Percentiles rank a stretch among this genome's conserved stretches.
phyloP scores from a whole-genome alignment of 1,140 invertebrate genomes.

The Drosophila prosaltans region DNA sequence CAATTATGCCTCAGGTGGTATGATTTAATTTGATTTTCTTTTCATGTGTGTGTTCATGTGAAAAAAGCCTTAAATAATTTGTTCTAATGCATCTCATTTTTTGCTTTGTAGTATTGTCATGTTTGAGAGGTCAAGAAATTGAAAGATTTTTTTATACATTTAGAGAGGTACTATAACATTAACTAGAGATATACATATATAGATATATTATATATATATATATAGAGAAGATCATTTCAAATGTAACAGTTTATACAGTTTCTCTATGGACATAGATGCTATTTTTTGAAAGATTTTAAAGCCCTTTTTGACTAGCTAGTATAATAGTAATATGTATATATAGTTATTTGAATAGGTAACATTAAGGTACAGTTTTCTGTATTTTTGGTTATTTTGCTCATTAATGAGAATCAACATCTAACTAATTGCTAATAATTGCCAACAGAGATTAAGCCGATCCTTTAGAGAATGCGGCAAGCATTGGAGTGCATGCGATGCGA shows the following conservation, averaged over 20 bases:
- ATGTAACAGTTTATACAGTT: slow-evolving; percentile 22
- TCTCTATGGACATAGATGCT: slow-evolving; percentile 42
- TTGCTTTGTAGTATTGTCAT: slow-evolving; percentile 66
- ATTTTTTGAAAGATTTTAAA: slow-evolving; percentile 35
- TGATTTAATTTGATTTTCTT: slow-evolving; percentile 19
- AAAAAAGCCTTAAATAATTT: slow-evolving; percentile 36
- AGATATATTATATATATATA: background rate
- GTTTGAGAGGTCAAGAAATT: slow-evolving; percentile 63
- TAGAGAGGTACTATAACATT: slow-evolving; percentile 23
- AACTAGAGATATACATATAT: slow-evolving; percentile 8
- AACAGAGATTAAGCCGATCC: slow-evolving; percentile 10
- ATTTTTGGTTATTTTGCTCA: slow-evolving; percentile 34
- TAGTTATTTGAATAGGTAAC: slow-evolving; percentile 12
- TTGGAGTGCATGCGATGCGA: slow-evolving; percentile 82
- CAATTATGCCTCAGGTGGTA: slow-evolving; percentile 56
- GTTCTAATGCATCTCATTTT: slow-evolving; percentile 8
- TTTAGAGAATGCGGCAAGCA: slow-evolving; percentile 75
- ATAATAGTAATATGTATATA: slow-evolving; percentile 17
- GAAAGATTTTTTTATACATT: slow-evolving; percentile 45
- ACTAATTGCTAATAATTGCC: slow-evolving; percentile 70
- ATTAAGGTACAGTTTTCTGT: slow-evolving; percentile 30
- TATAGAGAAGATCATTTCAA: slow-evolving; percentile 6
- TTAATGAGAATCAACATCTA: slow-evolving; percentile 64
- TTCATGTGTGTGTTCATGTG: slow-evolving; percentile 15
- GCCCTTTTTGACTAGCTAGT: slow-evolving; percentile 53